Conservation (phyloP, 2,888 invertebrate genomes). For the Eupithecia pulchellata region DNA sequence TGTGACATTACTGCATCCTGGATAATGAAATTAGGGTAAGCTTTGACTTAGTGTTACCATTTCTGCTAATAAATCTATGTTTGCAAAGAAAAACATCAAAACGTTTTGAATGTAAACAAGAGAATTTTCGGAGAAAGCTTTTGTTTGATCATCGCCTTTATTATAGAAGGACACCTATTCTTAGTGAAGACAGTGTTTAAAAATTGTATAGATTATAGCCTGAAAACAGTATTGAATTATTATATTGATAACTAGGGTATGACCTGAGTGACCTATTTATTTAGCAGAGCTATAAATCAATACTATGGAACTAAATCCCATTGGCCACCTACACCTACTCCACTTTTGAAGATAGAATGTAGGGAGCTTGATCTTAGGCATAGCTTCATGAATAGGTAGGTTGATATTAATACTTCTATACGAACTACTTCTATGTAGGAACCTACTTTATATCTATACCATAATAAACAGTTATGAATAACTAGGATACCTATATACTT, state of each 20-base stretch:
- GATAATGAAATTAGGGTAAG: constrained; percentile 45
- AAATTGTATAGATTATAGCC: neutral
- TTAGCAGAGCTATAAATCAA: constrained; percentile 22
- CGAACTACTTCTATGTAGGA: too few relatives aligned
- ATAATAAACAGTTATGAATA: neutral
- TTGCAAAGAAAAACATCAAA: constrained; percentile 12
- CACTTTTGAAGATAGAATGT: too few relatives aligned
- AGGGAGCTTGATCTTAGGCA: too few relatives aligned
- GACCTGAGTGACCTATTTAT: constrained; percentile 44
- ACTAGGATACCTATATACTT: too few relatives aligned
- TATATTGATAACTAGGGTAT: constrained; percentile 15
- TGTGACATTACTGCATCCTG: constrained; percentile 16
- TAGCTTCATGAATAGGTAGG: too few relatives aligned
- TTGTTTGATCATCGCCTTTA: constrained; percentile 9
- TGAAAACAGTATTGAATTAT: neutral
- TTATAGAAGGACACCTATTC: neutral
- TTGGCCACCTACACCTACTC: neutral
- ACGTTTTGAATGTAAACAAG: constrained; percentile 26
- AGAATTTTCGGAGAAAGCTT: constrained; percentile 3
- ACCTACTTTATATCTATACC: neutral
- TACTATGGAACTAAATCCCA: neutral
- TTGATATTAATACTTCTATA: neutral
- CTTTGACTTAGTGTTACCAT: constrained; percentile 41
- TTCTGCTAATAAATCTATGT: constrained; percentile 3
- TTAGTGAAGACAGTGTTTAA: neutral